These are phyloP conservation scores for Conops quadrifasciatus DNA, from an alignment of 2,888 invertebrate genomes.

Conservation along the genomic window DNA sequence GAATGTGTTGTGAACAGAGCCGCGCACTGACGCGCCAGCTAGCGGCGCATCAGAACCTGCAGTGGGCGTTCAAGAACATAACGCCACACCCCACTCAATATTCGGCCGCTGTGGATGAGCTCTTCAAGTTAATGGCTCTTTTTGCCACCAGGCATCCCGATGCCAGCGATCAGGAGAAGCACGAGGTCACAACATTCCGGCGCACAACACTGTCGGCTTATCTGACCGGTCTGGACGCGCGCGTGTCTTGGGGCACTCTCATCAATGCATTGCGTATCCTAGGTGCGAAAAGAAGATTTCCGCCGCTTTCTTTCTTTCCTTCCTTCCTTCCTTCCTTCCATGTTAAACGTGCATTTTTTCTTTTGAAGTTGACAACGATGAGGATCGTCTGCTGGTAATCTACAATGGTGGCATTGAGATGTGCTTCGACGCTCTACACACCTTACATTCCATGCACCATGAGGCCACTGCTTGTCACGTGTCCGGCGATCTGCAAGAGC, in stretches of 20 bases:
- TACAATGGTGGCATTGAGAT: slow-evolving; percentile 84
- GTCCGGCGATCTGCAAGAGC: slow-evolving; percentile 82
- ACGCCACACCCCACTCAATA: slow-evolving; percentile 96
- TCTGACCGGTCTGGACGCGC: slow-evolving; percentile 86
- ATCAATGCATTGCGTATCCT: slow-evolving; percentile 89
- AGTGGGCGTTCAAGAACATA: slow-evolving; percentile 97
- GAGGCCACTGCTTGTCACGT: slow-evolving; percentile 92
- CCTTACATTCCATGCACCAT: slow-evolving; percentile 91
- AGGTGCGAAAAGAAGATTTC: slow-evolving; percentile 48
- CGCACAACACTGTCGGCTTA: slow-evolving; percentile 88
- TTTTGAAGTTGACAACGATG: slow-evolving; percentile 78
- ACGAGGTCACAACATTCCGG: slow-evolving; percentile 86
- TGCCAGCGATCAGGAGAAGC: slow-evolving; percentile 76
- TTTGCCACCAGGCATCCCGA: slow-evolving; percentile 87
- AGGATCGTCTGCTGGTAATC: slow-evolving; percentile 88
- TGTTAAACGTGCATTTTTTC: neutral
- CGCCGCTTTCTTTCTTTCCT: neutral
- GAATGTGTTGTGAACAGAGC: slow-evolving; percentile 91
- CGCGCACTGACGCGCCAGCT: slow-evolving; percentile 84
- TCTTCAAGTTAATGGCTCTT: slow-evolving; percentile 88
- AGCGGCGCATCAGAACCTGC: slow-evolving; percentile 92
- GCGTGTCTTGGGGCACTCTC: slow-evolving; percentile 93
- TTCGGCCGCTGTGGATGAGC: slow-evolving; percentile 89
- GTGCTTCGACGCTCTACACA: slow-evolving; percentile 81
- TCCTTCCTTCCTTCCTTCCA: neutral